Evolutionary conservation across 2,113 vertebrate species (phyloP), one percentile per base, ranked within the genome.

Genomic region (Phycodurus eques): DNA sequence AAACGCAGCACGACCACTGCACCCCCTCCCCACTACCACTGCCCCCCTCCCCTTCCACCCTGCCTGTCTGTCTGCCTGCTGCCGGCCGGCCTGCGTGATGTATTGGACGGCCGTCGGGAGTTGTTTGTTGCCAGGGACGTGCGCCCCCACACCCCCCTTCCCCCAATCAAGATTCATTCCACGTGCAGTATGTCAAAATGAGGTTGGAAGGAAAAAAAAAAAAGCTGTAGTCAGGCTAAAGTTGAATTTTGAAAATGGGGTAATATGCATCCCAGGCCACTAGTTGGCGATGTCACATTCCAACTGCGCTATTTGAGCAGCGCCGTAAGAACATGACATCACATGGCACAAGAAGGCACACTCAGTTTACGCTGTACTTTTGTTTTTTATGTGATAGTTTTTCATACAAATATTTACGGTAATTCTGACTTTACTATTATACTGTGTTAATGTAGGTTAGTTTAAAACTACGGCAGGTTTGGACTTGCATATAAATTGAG

Each of bases 121-220:
- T 87, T 90, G 87, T 92, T 91, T 89, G 88, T 92, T 89, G 85
- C 83, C 75, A 65, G 71, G 76, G 80, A 82, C 85, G 87, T 87
- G 88, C 86, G 87, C 78, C 68, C 72, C 64, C 20, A 68, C 70
- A 65, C 62, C 49, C 67, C 67, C 73, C 33, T 60, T 44, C 59
- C 42, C 31, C 39, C 31, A 39, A 57, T 82, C 76, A 60, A 2
- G 59, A 17, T 35, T 66, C 44, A 31, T 68, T 74, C 72, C 73
- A 22, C 72, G 65, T 60, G 49, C 43, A 68, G 42, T 46, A 64
- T 69, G 71, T 74, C 81, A 78, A 59, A 44, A 66, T 20, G 44
- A n/a, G 14, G 64, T 46, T 31, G 22, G 22, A 56, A 39, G 31
- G 31, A 35, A 35, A 61, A 61, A 61, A 61, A 61, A 17, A 17